Evolutionary conservation across 2,113 vertebrate species (phyloP), one percentile per base, ranked within the genome.

Genomic region (Nanorana parkeri): DNA sequence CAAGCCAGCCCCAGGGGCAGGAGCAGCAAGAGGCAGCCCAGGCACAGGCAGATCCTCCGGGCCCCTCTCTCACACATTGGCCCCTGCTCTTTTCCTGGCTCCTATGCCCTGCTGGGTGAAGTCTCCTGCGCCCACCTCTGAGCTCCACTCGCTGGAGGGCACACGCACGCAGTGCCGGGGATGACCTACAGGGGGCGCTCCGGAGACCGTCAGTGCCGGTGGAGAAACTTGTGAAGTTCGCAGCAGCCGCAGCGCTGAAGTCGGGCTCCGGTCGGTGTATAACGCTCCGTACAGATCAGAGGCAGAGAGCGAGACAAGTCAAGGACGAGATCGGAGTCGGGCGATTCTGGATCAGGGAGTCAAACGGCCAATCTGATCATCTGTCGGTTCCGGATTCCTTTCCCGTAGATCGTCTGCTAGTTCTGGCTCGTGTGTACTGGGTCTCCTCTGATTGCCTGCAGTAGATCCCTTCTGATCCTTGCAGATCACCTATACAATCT

Each of bases 1-100:
- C 95, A 96, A 15, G 93, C 88, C 85, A 93, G 90, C 67, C 92
- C 94, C 68, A 89, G 89, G 0, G 95, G 94, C 90, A 95, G 88
- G 77, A 91, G 88, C 84, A 92, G 87, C 13, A 93, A 88, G 85
- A 92, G 89, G 75, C 87, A 87, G 79, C 88, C 89, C 87, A 92
- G 86, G 87, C 90, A 90, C 85, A 86, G 78, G 85, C 80, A 68
- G 80, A 78, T 66, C 83, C 84, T 86, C 86, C 80, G 82, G 86
- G 85, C 84, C 85, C 77, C 79, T 63, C 79, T 85, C 79, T 73
- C 85, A 21, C 74, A 84, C 81, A 65, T 73, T 5, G 41, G 41
- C 41, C 41, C 41, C 41, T 47, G 41, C 41, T 1, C 41, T 47
- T 1, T 47, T 47, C 41, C 41, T 47, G 41, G 3, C 6, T 36